Evolutionary conservation across 1,140 invertebrate species (phyloP).

Genomic region (Aricia agestis): DNA sequence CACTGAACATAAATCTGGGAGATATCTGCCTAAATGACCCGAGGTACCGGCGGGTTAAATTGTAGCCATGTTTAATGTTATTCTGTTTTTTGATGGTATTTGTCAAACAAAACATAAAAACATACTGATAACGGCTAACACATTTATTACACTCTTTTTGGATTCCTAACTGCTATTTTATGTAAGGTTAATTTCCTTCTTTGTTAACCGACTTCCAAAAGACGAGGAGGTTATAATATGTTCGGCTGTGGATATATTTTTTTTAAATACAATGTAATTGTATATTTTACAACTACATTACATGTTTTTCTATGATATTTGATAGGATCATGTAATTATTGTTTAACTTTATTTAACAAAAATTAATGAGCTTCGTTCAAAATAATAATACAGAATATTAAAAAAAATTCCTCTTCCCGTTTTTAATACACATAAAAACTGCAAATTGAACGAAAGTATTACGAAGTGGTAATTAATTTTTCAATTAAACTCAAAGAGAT

Average conservation of each 20-base stretch:
- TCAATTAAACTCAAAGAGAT: constrained; percentile 16
- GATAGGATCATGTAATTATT: too few relatives aligned
- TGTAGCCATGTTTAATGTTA: constrained; percentile 48
- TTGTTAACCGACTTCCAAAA: too few relatives aligned
- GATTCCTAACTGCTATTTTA: background rate
- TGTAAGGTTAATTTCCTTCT: too few relatives aligned
- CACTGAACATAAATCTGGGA: constrained; percentile 55
- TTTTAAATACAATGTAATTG: too few relatives aligned
- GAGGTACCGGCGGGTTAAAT: constrained; percentile 44
- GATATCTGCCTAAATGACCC: constrained; percentile 66
- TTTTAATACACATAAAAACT: background rate
- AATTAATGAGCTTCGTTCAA: too few relatives aligned
- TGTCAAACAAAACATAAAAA: constrained; percentile 32
- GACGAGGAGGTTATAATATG: too few relatives aligned
- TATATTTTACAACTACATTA: too few relatives aligned
- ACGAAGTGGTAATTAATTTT: background rate
- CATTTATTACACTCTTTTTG: background rate
- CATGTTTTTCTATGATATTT: too few relatives aligned
- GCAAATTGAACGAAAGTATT: background rate
- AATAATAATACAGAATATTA: too few relatives aligned
- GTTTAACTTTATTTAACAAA: too few relatives aligned
- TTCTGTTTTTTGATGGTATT: constrained; percentile 41
- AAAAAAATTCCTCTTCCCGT: too few relatives aligned
- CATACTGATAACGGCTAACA: background rate
- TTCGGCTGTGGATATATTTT: too few relatives aligned